phyloP scores from a whole-genome alignment of 2,113 vertebrate species.

The Ranitomeya imitator region DNA sequence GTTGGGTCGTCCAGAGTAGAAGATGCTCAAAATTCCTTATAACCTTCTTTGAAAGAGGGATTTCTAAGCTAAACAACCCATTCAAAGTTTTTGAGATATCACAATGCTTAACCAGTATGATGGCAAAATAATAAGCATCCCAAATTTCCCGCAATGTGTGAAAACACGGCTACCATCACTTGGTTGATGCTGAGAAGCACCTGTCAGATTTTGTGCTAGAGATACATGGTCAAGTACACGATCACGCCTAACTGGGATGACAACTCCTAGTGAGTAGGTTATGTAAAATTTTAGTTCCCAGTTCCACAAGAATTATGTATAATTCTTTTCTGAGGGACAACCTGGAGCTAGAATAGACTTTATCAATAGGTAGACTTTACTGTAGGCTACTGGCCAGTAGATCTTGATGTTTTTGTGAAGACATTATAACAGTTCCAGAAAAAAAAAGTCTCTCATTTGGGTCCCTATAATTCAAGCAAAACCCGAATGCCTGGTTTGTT shows the following conservation, averaged over 20 bases:
- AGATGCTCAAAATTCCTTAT: not conserved
- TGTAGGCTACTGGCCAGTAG: not conserved
- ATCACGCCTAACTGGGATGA: conserved; percentile 23
- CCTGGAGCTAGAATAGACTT: not conserved
- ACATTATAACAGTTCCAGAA: not conserved
- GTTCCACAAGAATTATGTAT: conserved; percentile 11
- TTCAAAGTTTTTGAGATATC: not conserved
- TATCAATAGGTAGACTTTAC: not conserved
- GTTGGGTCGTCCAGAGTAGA: not conserved
- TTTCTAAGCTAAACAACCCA: not conserved
- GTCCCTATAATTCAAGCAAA: not conserved
- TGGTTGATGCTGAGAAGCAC: not conserved
- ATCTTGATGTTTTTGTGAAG: not conserved
- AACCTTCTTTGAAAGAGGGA: not conserved
- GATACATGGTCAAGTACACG: conserved; percentile 26
- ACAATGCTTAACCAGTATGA: conserved; percentile 8
- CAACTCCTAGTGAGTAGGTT: conserved; percentile 1
- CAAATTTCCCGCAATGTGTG: conserved; percentile 5
- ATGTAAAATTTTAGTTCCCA: conserved; percentile 24
- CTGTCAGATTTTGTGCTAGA: not conserved
- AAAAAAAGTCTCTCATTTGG: not conserved
- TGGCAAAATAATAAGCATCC: conserved; percentile 6
- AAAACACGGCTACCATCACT: conserved; percentile 17
- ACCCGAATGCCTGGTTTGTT: not conserved
- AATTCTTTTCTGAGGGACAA: conserved; percentile 17